phyloP scores from a whole-genome alignment of 2,888 invertebrate genomes.

The Galeopsomyia nigrocyanea region DNA sequence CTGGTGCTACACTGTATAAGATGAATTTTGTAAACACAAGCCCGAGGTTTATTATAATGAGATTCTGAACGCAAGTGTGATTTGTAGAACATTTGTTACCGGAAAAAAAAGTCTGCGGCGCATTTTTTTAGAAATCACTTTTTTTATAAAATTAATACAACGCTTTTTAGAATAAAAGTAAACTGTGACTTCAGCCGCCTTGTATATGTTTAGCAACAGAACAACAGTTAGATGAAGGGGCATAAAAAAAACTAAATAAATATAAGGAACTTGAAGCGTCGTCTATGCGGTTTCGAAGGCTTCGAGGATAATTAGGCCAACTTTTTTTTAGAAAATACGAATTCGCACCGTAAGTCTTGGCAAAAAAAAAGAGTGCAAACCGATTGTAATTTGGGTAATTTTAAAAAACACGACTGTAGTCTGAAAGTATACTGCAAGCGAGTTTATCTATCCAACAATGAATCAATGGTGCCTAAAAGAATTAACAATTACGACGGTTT shows the following conservation, averaged over 20 bases:
- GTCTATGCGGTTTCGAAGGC: slow-evolving; percentile 32
- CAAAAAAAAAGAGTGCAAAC: background rate
- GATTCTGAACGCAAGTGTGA: slow-evolving; percentile 5
- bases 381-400: slow-evolving; percentile 35
- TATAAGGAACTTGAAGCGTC: slow-evolving; percentile 3
- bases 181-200: slow-evolving; percentile 19
- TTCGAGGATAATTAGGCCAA: slow-evolving; percentile 29
- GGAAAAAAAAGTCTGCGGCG: slow-evolving; percentile 31
- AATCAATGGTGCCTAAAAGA: slow-evolving; percentile 51
- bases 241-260: slow-evolving; percentile 2
- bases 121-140: slow-evolving; percentile 44
- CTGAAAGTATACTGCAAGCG: slow-evolving; percentile 33
- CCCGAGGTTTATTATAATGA: slow-evolving; percentile 10
- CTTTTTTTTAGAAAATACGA: slow-evolving; percentile 24
- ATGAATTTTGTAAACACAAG: slow-evolving; percentile 21
- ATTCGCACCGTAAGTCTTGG: slow-evolving; percentile 25
- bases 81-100: slow-evolving; percentile 21
- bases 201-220: background rate
- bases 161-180: slow-evolving; percentile 23
- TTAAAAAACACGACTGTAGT: slow-evolving; percentile 28
- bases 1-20: slow-evolving; percentile 32
- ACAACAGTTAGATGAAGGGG: background rate
- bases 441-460: slow-evolving; percentile 47
- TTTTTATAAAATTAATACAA: slow-evolving; percentile 33
- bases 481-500: slow-evolving; percentile 23